phyloP scores from a whole-genome alignment of 2,888 invertebrate genomes.

The Lagria hirta region DNA sequence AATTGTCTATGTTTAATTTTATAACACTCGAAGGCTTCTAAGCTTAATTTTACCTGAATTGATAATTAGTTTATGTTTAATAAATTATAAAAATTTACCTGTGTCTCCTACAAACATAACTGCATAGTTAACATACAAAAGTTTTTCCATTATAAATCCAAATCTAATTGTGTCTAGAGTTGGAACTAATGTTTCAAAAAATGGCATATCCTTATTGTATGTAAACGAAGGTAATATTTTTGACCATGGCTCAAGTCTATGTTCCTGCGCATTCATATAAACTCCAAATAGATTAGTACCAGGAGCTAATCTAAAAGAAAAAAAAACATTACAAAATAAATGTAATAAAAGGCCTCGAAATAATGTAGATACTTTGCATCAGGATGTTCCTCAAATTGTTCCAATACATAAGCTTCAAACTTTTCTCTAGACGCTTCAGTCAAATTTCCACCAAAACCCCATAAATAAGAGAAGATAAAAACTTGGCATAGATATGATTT shows the following conservation, averaged over 20 bases:
- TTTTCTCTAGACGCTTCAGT: conserved; percentile 66
- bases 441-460: conserved; percentile 87
- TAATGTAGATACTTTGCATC: conserved; percentile 62
- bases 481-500: conserved; percentile 70
- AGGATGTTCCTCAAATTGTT: conserved; percentile 69
- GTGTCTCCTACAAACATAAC: conserved; percentile 90
- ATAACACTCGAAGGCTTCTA: no score
- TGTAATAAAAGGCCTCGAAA: no score
- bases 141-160: conserved; percentile 75
- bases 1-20: no score
- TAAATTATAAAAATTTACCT: no score
- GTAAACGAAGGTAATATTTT: conserved; percentile 72
- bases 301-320: conserved; percentile 63
- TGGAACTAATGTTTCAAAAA: conserved; percentile 88
- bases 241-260: conserved; percentile 76
- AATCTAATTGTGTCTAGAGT: conserved; percentile 89
- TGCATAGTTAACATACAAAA: conserved; percentile 71
- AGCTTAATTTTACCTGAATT: no score
- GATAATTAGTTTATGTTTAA: no score
- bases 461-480: conserved; percentile 80
- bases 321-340: no score
- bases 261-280: conserved; percentile 70
- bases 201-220: conserved; percentile 71
- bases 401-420: conserved; percentile 70
- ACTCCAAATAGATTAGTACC: conserved; percentile 74